Conservation (phyloP, 2,797 vertebrate species). For the Benthosema pterotum region DNA sequence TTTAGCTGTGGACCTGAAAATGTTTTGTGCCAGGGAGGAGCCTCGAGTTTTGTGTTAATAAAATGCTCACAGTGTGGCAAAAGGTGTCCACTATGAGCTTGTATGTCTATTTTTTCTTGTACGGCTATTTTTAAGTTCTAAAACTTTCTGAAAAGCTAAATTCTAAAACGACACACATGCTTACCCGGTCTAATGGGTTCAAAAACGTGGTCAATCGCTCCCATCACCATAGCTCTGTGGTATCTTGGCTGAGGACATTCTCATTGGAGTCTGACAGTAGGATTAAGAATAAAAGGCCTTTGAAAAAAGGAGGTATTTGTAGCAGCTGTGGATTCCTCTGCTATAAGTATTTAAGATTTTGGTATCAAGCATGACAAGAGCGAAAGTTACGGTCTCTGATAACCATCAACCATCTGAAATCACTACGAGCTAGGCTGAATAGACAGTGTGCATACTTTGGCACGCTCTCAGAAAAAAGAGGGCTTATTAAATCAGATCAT, state of each 20-base stretch:
- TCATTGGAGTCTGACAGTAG: constrained; percentile 28
- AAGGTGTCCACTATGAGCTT: too few species aligned
- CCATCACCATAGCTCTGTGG: not conserved
- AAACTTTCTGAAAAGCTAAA: too few species aligned
- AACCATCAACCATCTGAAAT: constrained; percentile 42
- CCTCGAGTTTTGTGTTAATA: too few species aligned
- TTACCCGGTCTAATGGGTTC: too few species aligned
- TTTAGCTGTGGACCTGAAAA: too few species aligned
- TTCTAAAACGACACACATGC: too few species aligned
- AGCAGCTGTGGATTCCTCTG: constrained; percentile 38
- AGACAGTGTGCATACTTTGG: constrained; percentile 27
- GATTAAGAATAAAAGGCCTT: constrained; percentile 33
- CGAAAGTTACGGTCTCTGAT: constrained; percentile 26
- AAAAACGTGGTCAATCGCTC: too few species aligned
- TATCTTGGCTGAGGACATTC: constrained; percentile 23
- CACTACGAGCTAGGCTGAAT: constrained; percentile 31
- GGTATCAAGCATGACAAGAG: constrained; percentile 18
- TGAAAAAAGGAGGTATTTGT: constrained; percentile 18
- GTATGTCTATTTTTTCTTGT: too few species aligned
- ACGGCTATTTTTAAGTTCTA: too few species aligned
- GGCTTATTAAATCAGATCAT: constrained; percentile 24
- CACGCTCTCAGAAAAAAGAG: constrained; percentile 29
- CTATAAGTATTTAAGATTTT: constrained; percentile 24
- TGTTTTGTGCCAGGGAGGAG: too few species aligned
- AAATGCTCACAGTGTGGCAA: too few species aligned